These are phyloP conservation scores for Metopolophium dirhodum DNA, from an alignment of 1,140 invertebrate genomes.

Conservation along the genomic window DNA sequence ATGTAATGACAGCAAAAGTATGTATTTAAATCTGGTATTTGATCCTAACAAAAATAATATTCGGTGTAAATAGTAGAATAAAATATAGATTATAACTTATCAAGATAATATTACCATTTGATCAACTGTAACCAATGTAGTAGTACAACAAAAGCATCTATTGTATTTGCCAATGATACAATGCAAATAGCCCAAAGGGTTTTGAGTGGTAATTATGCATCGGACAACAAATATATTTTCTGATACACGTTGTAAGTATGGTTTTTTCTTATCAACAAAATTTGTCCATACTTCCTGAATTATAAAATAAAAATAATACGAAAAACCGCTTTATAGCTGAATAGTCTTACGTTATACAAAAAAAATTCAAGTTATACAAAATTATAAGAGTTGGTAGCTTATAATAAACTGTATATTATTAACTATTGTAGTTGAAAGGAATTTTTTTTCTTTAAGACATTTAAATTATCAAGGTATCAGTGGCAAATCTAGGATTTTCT, in stretches of 20 bases:
- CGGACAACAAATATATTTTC: constrained; percentile 81
- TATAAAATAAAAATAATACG: not conserved
- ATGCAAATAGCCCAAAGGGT: constrained; percentile 79
- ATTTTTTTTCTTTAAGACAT: no score
- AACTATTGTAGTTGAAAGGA: not conserved
- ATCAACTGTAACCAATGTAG: constrained; percentile 50
- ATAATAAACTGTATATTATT: no score
- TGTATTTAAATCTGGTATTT: constrained; percentile 60
- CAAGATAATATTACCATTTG: constrained; percentile 35
- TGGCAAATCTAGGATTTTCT: no score
- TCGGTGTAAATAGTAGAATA: not conserved
- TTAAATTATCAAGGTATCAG: no score
- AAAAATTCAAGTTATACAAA: not conserved
- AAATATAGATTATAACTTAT: not conserved
- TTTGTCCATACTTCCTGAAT: constrained; percentile 66
- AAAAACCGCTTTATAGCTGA: not conserved
- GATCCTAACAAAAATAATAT: constrained; percentile 58
- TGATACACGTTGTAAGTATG: constrained; percentile 78
- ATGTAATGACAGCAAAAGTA: constrained; percentile 71
- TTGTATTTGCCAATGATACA: constrained; percentile 60
- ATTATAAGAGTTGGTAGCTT: not conserved
- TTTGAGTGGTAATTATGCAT: constrained; percentile 73
- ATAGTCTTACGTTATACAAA: not conserved
- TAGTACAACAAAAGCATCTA: constrained; percentile 52
- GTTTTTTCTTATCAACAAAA: constrained; percentile 63